A percentile compares a stretch with the other conserved stretches of the same genome.
These are phyloP conservation scores for Pyralis farinalis DNA, from an alignment of 2,888 invertebrate genomes.

Conservation along the genomic window DNA sequence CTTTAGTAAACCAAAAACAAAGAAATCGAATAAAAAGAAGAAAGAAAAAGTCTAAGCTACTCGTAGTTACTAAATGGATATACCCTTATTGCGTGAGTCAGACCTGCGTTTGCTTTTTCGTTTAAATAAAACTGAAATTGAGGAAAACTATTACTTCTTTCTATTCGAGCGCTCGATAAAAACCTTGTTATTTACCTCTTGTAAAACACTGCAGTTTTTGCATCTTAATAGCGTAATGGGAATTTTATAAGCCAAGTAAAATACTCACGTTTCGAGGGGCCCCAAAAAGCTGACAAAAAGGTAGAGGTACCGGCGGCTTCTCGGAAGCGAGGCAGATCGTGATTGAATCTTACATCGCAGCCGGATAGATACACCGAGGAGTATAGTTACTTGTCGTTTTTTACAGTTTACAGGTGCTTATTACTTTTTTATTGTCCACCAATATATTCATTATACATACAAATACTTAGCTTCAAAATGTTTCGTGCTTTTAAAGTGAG, in stretches of 20 bases:
- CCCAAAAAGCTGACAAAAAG: conserved; percentile 51
- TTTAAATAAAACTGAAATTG: conserved; percentile 1
- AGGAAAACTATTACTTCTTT: conserved; percentile 2
- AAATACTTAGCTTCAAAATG: neutral
- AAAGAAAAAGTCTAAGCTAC: no score
- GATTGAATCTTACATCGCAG: conserved; percentile 69
- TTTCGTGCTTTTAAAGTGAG: neutral
- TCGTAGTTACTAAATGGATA: no score
- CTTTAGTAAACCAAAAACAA: no score
- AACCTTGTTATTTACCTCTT: no score
- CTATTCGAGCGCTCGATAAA: neutral
- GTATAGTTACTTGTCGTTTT: conserved; percentile 48
- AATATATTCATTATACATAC: neutral
- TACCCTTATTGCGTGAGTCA: no score
- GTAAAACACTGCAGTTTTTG: conserved; percentile 4
- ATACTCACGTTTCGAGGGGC: conserved; percentile 22
- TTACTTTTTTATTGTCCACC: conserved; percentile 41
- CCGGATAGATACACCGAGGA: conserved; percentile 42
- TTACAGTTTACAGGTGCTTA: conserved; percentile 42
- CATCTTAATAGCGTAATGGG: neutral
- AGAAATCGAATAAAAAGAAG: no score
- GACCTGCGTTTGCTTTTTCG: no score
- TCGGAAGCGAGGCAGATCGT: conserved; percentile 58
- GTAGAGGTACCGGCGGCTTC: conserved; percentile 41
- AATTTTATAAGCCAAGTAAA: conserved; percentile 2